Evolutionary conservation across 2,888 invertebrate species (phyloP).

Genomic region (Acronicta aceris): DNA sequence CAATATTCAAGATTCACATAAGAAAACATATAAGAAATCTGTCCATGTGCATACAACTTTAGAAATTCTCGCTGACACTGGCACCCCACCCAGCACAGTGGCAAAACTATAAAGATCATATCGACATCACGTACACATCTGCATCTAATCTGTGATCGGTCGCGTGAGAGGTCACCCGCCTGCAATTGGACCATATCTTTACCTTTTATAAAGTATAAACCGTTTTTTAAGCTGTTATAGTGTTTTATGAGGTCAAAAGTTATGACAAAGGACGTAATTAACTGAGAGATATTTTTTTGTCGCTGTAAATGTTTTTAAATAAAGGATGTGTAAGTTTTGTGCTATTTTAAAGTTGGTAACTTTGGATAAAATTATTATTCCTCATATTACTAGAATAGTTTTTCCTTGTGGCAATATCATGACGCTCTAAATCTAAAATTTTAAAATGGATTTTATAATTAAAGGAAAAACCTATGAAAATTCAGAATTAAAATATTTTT

Average conservation of each 20-base stretch:
- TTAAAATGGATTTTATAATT: too few relatives aligned
- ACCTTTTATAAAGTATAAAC: slow-evolving; percentile 40
- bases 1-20: too few relatives aligned
- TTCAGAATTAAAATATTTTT: too few relatives aligned
- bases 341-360: background rate
- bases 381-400: too few relatives aligned
- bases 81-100: slow-evolving; percentile 53
- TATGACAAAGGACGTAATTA: background rate
- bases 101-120: slow-evolving; percentile 65
- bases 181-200: slow-evolving; percentile 60
- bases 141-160: slow-evolving; percentile 69
- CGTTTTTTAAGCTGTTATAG: slow-evolving; percentile 19
- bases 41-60: too few relatives aligned
- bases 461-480: too few relatives aligned
- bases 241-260: background rate
- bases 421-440: too few relatives aligned
- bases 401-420: too few relatives aligned
- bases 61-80: slow-evolving; percentile 38
- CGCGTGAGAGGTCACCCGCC: slow-evolving; percentile 64
- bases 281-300: background rate
- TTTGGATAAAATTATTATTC: too few relatives aligned
- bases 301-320: background rate
- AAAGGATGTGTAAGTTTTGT: background rate
- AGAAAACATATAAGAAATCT: too few relatives aligned
- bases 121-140: slow-evolving; percentile 74